These are phyloP conservation scores for Arrhamphus sclerolepis DNA, from an alignment of 2,797 vertebrate species.

Conservation along the genomic window DNA sequence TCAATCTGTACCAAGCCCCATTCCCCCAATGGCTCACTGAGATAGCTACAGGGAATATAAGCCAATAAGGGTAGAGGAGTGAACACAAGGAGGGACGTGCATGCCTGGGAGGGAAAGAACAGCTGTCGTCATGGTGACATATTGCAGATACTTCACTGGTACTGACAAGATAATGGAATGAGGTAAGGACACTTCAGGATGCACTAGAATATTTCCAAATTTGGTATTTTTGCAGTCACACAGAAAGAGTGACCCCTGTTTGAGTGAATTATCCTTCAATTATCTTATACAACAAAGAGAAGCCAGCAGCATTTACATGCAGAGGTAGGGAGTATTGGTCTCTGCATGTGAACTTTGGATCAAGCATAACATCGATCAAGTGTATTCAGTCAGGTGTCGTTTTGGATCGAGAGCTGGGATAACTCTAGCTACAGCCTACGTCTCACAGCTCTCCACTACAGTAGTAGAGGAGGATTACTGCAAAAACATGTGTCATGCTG, in stretches of 20 bases:
- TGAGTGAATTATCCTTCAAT: slow-evolving; percentile 1
- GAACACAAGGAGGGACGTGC: slow-evolving; percentile 54
- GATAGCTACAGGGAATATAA: slow-evolving; percentile 55
- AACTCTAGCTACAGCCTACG: slow-evolving; percentile 46
- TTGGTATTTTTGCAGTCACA: slow-evolving; percentile 8
- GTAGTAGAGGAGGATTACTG: slow-evolving; percentile 64
- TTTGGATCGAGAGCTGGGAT: slow-evolving; percentile 28
- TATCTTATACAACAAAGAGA: slow-evolving; percentile 15
- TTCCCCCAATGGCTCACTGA: slow-evolving; percentile 47
- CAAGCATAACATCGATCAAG: slow-evolving; percentile 29
- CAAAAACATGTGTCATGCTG: slow-evolving; percentile 75
- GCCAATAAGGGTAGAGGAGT: slow-evolving; percentile 61
- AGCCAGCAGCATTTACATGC: slow-evolving; percentile 10
- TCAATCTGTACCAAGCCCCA: slow-evolving; percentile 58
- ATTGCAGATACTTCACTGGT: slow-evolving; percentile 71
- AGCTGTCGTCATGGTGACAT: slow-evolving; percentile 73
- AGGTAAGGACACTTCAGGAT: slow-evolving; percentile 65
- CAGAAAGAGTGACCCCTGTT: slow-evolving; percentile 16
- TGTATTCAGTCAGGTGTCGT: slow-evolving; percentile 34
- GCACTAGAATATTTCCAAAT: slow-evolving; percentile 51
- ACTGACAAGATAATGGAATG: slow-evolving; percentile 69
- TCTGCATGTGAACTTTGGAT: slow-evolving; percentile 19
- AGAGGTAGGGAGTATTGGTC: background rate
- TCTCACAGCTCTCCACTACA: slow-evolving; percentile 55
- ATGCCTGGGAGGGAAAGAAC: slow-evolving; percentile 56